Conservation (phyloP, 1,140 invertebrate genomes). For the Pollicipes pollicipes region DNA sequence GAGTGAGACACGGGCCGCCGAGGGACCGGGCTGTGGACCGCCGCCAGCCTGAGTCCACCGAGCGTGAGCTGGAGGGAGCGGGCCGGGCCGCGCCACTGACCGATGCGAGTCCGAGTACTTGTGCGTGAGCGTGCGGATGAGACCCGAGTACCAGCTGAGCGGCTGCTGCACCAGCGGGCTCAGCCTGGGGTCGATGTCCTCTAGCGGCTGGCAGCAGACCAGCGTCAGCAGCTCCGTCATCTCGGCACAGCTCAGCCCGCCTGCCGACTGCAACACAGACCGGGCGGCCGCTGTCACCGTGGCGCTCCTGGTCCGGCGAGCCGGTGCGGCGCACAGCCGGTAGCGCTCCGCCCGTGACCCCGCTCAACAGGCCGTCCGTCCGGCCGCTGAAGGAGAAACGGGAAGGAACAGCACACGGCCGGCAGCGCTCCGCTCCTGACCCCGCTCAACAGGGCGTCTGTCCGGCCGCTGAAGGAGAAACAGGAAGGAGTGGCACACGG, state of each 20-base stretch:
- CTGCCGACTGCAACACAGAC: constrained; percentile 13
- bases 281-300: no score
- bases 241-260: constrained; percentile 38
- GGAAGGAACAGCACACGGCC: neutral
- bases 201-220: constrained; percentile 37
- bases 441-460: neutral
- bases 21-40: no score
- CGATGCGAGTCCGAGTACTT: constrained; percentile 44
- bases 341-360: neutral
- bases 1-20: no score
- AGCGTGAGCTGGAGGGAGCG: no score
- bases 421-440: no score
- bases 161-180: constrained; percentile 41
- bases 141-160: constrained; percentile 44
- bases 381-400: neutral
- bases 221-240: constrained; percentile 45
- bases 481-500: no score
- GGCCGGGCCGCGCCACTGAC: constrained; percentile 16
- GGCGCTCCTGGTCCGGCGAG: no score
- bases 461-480: no score
- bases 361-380: neutral
- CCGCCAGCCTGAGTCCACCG: no score
- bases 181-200: constrained; percentile 39
- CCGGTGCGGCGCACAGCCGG: no score
- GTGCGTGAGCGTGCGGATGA: constrained; percentile 40